Percentiles rank a stretch among this genome's conserved stretches.
Conservation (phyloP, 2,888 invertebrate genomes). For the Philonicus albiceps region DNA sequence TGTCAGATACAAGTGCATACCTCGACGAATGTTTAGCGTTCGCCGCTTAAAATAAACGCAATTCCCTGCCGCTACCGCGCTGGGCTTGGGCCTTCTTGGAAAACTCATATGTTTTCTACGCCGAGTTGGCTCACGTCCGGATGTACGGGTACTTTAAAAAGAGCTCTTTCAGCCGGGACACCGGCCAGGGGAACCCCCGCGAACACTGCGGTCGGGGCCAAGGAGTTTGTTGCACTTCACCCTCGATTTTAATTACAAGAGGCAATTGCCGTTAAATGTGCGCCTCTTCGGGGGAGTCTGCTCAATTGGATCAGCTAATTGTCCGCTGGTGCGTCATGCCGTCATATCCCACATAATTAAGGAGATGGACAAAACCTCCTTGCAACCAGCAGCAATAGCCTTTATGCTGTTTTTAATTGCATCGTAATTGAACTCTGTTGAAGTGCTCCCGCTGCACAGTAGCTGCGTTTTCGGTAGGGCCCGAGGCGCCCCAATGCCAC, state of each 20-base stretch:
- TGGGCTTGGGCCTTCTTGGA: not conserved
- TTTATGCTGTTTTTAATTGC: slow-evolving; percentile 22
- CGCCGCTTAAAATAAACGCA: slow-evolving; percentile 6
- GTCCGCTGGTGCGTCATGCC: slow-evolving; percentile 6
- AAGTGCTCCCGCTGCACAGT: not conserved
- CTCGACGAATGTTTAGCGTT: slow-evolving; percentile 14
- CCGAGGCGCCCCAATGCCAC: not conserved
- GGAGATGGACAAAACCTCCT: slow-evolving; percentile 24
- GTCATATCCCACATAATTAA: slow-evolving; percentile 22
- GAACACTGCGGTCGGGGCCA: not conserved
- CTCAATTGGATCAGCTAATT: slow-evolving; percentile 16
- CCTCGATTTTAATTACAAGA: slow-evolving; percentile 36
- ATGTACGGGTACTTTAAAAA: slow-evolving; percentile 9
- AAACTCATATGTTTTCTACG: not conserved
- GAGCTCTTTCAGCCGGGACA: not conserved
- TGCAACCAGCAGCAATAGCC: not conserved
- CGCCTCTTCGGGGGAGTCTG: not conserved
- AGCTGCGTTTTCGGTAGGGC: not conserved
- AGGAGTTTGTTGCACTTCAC: slow-evolving; percentile 36
- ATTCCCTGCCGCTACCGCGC: not conserved
- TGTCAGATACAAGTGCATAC: slow-evolving; percentile 12
- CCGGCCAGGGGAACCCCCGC: not conserved
- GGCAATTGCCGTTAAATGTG: not conserved
- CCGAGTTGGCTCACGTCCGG: slow-evolving; percentile 11
- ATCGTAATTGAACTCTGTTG: slow-evolving; percentile 4